Conservation (phyloP, 2,113 vertebrate species). For the Pycnonotus jocosus region DNA sequence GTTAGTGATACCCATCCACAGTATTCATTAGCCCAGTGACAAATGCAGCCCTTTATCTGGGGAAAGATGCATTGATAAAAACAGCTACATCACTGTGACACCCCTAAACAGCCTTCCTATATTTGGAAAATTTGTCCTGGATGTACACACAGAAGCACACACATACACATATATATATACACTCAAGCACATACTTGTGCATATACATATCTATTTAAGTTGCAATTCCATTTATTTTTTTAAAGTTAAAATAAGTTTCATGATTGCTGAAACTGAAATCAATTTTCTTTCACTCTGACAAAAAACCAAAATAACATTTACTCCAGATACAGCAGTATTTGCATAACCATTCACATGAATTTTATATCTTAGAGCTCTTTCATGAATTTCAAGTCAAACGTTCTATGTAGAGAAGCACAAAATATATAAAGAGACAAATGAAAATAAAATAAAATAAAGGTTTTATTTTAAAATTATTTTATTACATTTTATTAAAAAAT, state of each 20-base stretch:
- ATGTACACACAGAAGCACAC: not conserved
- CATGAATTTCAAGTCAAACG: not conserved
- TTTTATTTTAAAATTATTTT: not conserved
- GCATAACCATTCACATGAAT: not conserved
- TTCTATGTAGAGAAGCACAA: not conserved
- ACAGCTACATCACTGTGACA: not conserved
- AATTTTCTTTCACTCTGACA: not conserved
- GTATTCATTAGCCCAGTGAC: not conserved
- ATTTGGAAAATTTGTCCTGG: not conserved
- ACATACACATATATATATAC: not conserved
- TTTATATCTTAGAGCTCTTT: not conserved
- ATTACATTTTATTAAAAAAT: no score
- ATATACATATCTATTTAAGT: not conserved
- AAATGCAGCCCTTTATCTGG: not conserved
- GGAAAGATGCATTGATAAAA: not conserved
- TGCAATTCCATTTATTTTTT: not conserved
- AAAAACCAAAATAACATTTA: not conserved
- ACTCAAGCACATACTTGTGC: not conserved
- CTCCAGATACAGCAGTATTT: not conserved
- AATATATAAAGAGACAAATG: not conserved
- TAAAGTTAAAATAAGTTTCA: not conserved
- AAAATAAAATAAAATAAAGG: not conserved
- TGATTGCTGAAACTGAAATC: not conserved
- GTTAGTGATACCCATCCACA: not conserved
- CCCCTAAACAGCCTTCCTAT: not conserved